A percentile compares a stretch with the other conserved stretches of the same genome.
phyloP scores from a whole-genome alignment of 2,888 invertebrate genomes.

The Zhengitettix transpicula region DNA sequence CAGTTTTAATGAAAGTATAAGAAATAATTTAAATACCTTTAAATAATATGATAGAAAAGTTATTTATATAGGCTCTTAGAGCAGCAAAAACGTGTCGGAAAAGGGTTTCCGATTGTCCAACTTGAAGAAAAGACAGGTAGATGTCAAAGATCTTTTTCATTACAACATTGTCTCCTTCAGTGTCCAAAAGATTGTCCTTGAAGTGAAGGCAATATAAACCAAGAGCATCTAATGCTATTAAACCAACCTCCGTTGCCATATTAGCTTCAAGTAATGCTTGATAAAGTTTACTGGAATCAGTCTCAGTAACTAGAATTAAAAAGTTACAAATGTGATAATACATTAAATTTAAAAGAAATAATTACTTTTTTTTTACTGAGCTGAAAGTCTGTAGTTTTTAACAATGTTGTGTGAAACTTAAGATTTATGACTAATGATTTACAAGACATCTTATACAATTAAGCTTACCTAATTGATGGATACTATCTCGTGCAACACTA shows the following conservation, averaged over 20 bases:
- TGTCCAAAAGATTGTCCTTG: slow-evolving; percentile 33
- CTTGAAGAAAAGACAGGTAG: slow-evolving; percentile 69
- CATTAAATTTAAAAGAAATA: too few relatives aligned
- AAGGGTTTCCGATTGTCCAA: slow-evolving; percentile 79
- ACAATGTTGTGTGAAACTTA: too few relatives aligned
- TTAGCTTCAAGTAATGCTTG: slow-evolving; percentile 59
- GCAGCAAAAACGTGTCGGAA: slow-evolving; percentile 86
- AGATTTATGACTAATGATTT: too few relatives aligned
- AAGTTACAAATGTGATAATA: not conserved
- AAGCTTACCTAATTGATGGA: slow-evolving; percentile 9
- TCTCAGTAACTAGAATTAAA: slow-evolving; percentile 23
- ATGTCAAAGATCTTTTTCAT: slow-evolving; percentile 72
- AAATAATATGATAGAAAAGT: slow-evolving; percentile 68
- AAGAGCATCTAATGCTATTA: slow-evolving; percentile 72
- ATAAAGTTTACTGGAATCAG: slow-evolving; percentile 37
- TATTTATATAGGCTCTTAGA: slow-evolving; percentile 78
- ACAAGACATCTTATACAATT: too few relatives aligned
- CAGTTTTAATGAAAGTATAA: not conserved
- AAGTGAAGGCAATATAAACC: slow-evolving; percentile 72
- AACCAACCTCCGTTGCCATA: slow-evolving; percentile 76
- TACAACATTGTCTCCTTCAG: slow-evolving; percentile 52
- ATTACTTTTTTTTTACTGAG: too few relatives aligned
- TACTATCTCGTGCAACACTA: slow-evolving; percentile 18
- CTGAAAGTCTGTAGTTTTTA: too few relatives aligned
- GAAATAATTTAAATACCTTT: slow-evolving; percentile 38